Evolutionary conservation across 1,140 invertebrate genomes (phyloP).

Genomic region (Odontomachus brunneus): DNA sequence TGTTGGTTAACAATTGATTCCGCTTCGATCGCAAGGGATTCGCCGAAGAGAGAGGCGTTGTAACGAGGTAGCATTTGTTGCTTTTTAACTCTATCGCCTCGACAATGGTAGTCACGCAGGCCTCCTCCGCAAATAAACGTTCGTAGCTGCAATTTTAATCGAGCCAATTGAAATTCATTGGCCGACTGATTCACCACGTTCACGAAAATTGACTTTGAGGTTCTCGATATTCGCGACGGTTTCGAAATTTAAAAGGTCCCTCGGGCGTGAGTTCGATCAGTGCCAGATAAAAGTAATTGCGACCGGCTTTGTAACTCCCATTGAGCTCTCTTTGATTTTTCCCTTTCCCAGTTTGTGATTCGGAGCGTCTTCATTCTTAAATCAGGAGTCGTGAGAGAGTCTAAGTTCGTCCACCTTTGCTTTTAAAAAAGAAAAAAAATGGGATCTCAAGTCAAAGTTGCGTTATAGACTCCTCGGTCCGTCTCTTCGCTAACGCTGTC

Average conservation of each 20-base stretch:
- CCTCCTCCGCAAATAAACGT: neutral
- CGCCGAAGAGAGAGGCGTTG: neutral
- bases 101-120: too few species aligned
- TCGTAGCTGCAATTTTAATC: conserved; percentile 2
- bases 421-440: neutral
- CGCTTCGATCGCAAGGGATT: conserved; percentile 7
- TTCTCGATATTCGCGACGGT: too few species aligned
- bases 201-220: too few species aligned
- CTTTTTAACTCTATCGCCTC: neutral
- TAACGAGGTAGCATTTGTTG: neutral
- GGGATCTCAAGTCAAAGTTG: neutral
- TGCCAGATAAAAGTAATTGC: too few species aligned
- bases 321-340: neutral
- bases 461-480: neutral
- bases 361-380: neutral
- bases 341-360: neutral
- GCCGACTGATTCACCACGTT: too few species aligned
- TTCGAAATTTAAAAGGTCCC: too few species aligned
- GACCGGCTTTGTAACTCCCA: too few species aligned
- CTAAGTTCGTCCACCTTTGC: neutral
- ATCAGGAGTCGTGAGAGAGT: neutral
- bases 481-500: neutral
- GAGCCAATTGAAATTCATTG: neutral
- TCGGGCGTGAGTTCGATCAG: too few species aligned
- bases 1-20: conserved; percentile 28